These are phyloP conservation scores for Drosophila stalkeri DNA, from an alignment of 2,888 invertebrate species.

Conservation along the genomic window DNA sequence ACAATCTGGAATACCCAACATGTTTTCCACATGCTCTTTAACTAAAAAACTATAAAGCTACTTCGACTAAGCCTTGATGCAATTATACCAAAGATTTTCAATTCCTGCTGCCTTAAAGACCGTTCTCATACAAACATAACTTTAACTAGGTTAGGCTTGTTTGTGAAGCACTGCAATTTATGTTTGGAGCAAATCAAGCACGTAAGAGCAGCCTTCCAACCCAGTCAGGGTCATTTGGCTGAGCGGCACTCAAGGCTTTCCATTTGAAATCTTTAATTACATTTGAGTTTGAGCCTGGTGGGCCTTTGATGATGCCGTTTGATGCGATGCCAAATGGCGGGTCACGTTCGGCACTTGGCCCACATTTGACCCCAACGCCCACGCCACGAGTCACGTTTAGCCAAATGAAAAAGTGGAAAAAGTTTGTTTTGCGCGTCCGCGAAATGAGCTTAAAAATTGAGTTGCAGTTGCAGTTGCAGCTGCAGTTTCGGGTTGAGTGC, in stretches of 20 bases:
- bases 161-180: constrained; percentile 9
- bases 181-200: background rate
- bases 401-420: constrained; percentile 73
- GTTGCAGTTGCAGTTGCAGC: constrained; percentile 44
- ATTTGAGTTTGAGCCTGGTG: constrained; percentile 55
- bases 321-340: constrained; percentile 55
- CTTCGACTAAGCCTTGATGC: no score
- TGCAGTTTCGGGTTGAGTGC: constrained; percentile 29
- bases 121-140: no score
- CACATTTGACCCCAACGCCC: constrained; percentile 24
- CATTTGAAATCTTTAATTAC: constrained; percentile 58
- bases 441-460: constrained; percentile 76
- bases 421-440: constrained; percentile 54
- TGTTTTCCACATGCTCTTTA: background rate
- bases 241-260: constrained; percentile 20
- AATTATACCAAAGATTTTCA: background rate
- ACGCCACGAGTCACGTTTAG: constrained; percentile 27
- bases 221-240: constrained; percentile 7
- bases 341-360: constrained; percentile 28
- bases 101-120: background rate
- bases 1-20: background rate
- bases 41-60: background rate
- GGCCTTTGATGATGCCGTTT: constrained; percentile 47
- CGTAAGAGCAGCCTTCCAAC: constrained; percentile 10
- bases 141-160: background rate